A percentile compares a stretch with the other conserved stretches of the same genome.
phyloP scores from a whole-genome alignment of 2,113 vertebrate genomes.

The Pseudopipra pipra region DNA sequence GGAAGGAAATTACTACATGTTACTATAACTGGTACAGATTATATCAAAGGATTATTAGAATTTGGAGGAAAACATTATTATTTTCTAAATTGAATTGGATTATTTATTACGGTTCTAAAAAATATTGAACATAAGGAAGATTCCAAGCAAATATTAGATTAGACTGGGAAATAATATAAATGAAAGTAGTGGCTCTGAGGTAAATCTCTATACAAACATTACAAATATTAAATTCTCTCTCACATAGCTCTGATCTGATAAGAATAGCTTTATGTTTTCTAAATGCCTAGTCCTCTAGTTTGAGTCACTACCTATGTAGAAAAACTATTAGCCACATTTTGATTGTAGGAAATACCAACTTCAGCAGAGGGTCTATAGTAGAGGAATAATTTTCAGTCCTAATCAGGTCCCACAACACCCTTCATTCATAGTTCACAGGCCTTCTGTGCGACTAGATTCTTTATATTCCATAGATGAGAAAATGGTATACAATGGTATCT shows the following conservation, averaged over 20 bases:
- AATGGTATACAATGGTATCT: not conserved
- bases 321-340: not conserved
- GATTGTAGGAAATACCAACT: not conserved
- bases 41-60: constrained; percentile 75
- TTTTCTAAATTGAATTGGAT: constrained; percentile 80
- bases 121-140: constrained; percentile 74
- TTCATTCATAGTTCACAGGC: not conserved
- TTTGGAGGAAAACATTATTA: constrained; percentile 76
- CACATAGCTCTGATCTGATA: constrained; percentile 66
- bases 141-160: constrained; percentile 77
- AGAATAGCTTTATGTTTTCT: constrained; percentile 66
- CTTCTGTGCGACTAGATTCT: not conserved
- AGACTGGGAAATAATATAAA: constrained; percentile 72
- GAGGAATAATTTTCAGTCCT: not conserved
- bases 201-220: constrained; percentile 79
- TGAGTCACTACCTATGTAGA: constrained; percentile 13
- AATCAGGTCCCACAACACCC: not conserved
- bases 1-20: constrained; percentile 72
- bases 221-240: constrained; percentile 78
- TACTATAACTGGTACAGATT: constrained; percentile 70
- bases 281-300: constrained; percentile 49
- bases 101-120: constrained; percentile 80
- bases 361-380: not conserved
- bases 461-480: not conserved
- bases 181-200: constrained; percentile 65